Base-by-base conservation (phyloP, 2,888 invertebrate species). In the Panzeria rudis region DNA sequence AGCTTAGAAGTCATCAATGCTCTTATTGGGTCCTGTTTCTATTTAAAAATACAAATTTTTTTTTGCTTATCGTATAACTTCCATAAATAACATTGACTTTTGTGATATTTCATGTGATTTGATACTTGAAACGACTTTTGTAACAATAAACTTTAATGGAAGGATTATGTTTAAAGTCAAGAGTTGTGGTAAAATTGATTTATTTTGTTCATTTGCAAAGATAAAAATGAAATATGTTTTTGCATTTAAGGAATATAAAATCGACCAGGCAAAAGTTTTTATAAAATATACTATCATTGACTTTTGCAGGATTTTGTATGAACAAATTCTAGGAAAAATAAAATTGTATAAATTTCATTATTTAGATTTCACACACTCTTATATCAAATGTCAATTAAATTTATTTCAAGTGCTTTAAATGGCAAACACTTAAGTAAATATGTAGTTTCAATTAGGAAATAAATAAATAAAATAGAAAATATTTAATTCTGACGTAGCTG, bases 161-260 rank as follows among this genome's bases (percentile, higher is more conserved):
- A 35, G 35, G 50, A 73, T 50, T 61, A 50, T 23, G n/a, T 8
- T 20, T n/a, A n/a, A 50, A 23, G 20, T 23, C 73, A 61, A 61
- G 20, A 20, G 15, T 20, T 47, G 56, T 71, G 32, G 44, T 47
- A 32, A 59, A 72, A 61, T 32, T 61, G 44, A 72, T 61, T 44
- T 61, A 61, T 44, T 4, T 44, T 38, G 38, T 38, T 9, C 38
- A 13, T 35, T 35, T 47, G 13, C 11, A 59, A 32, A 52, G 29
- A 44, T 44, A 29, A 56, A 71, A 56, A 13, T 56, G 9, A 41
- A 64, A 44, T 25, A 64, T 44, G 25, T 64, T 25, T n/a, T 44
- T 25, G 15, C 25, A 44, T 44, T 15, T 25, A 54, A 29, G 5
- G 5, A 6, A 1, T 5, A 9, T 32, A 9, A 32, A 32, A 32